Base-by-base conservation (phyloP, 2,113 vertebrate genomes). In the Petrocephalus zakoni region DNA sequence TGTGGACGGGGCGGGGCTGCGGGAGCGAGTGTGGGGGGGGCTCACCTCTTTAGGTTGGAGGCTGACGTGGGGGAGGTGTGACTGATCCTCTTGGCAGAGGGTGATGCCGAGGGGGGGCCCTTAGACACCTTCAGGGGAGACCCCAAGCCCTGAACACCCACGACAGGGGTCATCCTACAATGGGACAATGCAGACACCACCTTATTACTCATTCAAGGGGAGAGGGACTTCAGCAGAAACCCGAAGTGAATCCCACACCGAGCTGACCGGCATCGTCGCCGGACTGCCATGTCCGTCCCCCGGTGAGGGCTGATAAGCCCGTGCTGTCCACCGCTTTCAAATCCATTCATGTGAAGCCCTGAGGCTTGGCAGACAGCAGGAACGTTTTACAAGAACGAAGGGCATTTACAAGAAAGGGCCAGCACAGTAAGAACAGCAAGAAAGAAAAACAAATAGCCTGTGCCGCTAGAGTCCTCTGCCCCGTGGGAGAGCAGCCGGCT, bases 71-170 rank as follows among this genome's bases (percentile, higher is more conserved):
- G 22, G 21, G 94, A 15, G n/a, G 92, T 88, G 89, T 94, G 95
- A 89, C 88, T 94, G 90, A 96, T 96, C 91, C 95, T 95, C 90
- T 95, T 95, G 86, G 94, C 93, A 10, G 92, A 92, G 52, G 84
- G n/a, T 15, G 84, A 86, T n/a, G 96, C 94, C 68, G 96, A 93
- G 88, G 95, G 86, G 29, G 94, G 89, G 90, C 95, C 93, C 90
- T 96, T 98, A 81, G 96, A 95, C 88, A 96, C 89, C 95, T 98
- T 98, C 91, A 97, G 90, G 58, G 96, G 93, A 56, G 95, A 96
- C 46, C 91, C 2, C 52, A 95, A 91, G 87, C 95, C 95, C 92
- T 96, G 97, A 52, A 92, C 61, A 37, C 90, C 85, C 25, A 88
- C 88, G 46, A 96, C 94, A 53, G 94, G 89, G 17, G 93, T 96